phyloP scores from a whole-genome alignment of 2,113 vertebrate species.

The Penelope pileata region DNA sequence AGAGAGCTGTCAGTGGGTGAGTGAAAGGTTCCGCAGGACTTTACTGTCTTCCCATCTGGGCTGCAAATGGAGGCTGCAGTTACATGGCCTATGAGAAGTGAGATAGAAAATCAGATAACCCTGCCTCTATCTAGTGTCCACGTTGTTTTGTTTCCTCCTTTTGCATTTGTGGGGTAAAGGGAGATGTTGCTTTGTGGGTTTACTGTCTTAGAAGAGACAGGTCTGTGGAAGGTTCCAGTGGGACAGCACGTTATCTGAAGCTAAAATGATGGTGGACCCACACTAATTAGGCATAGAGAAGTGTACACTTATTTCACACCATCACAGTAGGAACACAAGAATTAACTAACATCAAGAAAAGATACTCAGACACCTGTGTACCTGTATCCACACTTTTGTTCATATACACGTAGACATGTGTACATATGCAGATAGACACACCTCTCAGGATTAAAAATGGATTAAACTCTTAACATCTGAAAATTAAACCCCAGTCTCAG shows the following conservation, averaged over 20 bases:
- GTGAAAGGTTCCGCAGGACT: neutral
- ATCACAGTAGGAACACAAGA: neutral
- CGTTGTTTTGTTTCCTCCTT: neutral
- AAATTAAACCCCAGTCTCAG: neutral
- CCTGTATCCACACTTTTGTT: neutral
- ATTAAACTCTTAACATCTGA: neutral
- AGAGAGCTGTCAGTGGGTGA: neutral
- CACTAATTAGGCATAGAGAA: neutral
- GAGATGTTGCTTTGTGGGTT: neutral
- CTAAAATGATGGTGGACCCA: neutral
- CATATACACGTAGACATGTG: neutral
- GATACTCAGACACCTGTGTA: rapidly evolving
- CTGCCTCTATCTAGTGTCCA: neutral
- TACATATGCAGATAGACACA: neutral
- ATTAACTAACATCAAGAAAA: neutral
- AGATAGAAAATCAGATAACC: neutral
- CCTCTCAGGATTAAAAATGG: neutral
- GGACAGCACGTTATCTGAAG: neutral
- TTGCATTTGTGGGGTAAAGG: neutral
- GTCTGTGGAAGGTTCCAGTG: neutral
- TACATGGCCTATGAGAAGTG: neutral
- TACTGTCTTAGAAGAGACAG: neutral
- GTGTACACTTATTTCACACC: rapidly evolving
- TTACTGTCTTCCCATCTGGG: neutral
- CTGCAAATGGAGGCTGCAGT: neutral